Evolutionary conservation across 2,797 vertebrate species (phyloP).

Genomic region (Paedocypris micromegethes): DNA sequence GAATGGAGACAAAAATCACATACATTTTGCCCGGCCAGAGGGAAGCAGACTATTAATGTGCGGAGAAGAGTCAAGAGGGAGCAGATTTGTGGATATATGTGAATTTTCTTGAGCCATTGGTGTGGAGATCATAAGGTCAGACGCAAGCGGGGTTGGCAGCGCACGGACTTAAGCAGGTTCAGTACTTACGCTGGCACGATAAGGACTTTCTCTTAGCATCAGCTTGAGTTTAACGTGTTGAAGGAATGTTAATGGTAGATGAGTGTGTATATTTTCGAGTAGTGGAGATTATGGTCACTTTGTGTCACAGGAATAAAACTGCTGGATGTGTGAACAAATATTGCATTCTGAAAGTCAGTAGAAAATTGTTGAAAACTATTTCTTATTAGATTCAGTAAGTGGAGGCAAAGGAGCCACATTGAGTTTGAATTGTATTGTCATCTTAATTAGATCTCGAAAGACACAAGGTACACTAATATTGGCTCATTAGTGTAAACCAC

Average conservation of each 20-base stretch:
- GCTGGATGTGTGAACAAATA: not conserved
- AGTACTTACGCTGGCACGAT: conserved; percentile 27
- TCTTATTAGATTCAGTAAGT: no score
- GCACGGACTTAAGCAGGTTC: conserved; percentile 31
- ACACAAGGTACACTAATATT: no score
- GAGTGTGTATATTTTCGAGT: not conserved
- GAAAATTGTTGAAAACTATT: no score
- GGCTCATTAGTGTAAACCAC: no score
- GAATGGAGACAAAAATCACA: conserved; percentile 9
- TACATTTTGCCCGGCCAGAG: conserved; percentile 6
- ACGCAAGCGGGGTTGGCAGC: conserved; percentile 19
- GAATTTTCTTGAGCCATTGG: conserved; percentile 70
- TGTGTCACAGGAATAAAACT: conserved; percentile 18
- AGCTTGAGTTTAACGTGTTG: conserved; percentile 24
- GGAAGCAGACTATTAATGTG: conserved; percentile 24
- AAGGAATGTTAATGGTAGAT: conserved; percentile 39
- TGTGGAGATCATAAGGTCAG: conserved; percentile 43
- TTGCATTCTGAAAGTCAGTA: not conserved
- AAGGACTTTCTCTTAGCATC: conserved; percentile 45
- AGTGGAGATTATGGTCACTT: conserved; percentile 4
- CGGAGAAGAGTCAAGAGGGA: conserved; percentile 21
- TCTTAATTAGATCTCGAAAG: no score
- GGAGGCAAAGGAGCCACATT: no score
- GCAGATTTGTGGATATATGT: conserved; percentile 62
- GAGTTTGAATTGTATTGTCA: no score